These are phyloP conservation scores for Sympetrum striolatum DNA, from an alignment of 2,888 invertebrate genomes.

Conservation along the genomic window DNA sequence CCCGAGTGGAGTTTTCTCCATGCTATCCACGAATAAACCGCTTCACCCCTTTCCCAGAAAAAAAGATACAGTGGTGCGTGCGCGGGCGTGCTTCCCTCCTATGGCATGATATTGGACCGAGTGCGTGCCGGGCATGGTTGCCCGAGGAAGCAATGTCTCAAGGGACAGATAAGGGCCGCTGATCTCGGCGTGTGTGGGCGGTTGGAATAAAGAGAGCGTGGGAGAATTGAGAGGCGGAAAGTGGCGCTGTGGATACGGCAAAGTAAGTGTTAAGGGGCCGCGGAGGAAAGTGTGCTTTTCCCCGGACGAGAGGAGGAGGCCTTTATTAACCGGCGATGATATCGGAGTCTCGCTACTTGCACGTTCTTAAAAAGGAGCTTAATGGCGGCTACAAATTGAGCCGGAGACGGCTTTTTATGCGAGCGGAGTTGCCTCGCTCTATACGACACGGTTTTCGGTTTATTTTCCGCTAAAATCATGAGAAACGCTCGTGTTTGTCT, in stretches of 20 bases:
- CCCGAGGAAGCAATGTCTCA: neutral
- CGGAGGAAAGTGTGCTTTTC: neutral
- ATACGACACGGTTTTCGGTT: neutral
- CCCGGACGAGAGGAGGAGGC: neutral
- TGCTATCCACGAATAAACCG: neutral
- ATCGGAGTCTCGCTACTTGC: slow-evolving; percentile 5
- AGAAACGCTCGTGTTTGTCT: neutral
- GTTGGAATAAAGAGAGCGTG: neutral
- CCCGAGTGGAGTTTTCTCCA: neutral
- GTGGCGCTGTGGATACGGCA: neutral
- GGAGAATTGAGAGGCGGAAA: neutral
- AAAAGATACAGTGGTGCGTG: neutral
- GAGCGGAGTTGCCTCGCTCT: neutral
- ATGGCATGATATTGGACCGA: neutral
- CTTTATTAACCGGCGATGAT: slow-evolving; percentile 24
- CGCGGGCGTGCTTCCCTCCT: neutral
- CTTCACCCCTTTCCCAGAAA: neutral
- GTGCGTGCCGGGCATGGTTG: neutral
- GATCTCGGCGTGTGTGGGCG: neutral
- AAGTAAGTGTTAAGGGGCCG: neutral
- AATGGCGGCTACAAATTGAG: neutral
- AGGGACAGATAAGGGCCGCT: slow-evolving; percentile 12
- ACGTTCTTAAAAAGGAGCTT: slow-evolving; percentile 2
- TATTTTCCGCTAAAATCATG: neutral
- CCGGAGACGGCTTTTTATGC: neutral